Percentiles rank a stretch among this genome's conserved stretches.
These are phyloP conservation scores for Ptilodon capucinus DNA, from an alignment of 2,888 invertebrate species.

Conservation along the genomic window DNA sequence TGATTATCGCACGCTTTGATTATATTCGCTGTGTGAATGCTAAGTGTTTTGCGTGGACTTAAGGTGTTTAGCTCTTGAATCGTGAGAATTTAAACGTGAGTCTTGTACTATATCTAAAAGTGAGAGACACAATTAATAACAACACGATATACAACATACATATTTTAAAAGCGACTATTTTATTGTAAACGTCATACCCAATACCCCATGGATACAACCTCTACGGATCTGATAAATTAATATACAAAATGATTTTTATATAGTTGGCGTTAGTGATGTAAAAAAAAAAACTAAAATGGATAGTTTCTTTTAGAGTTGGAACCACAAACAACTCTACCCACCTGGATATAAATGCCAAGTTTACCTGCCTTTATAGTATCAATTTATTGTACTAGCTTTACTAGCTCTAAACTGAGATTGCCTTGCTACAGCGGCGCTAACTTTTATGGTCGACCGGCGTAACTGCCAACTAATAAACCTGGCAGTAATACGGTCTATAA, in stretches of 20 bases:
- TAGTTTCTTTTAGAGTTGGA: neutral
- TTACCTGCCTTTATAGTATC: constrained; percentile 22
- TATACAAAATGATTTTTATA: too few relatives aligned
- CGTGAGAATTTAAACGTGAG: too few relatives aligned
- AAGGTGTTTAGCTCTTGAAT: neutral
- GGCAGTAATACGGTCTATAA: constrained; percentile 17
- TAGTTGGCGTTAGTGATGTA: too few relatives aligned
- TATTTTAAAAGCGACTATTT: too few relatives aligned
- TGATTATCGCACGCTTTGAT: constrained; percentile 29
- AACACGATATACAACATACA: too few relatives aligned
- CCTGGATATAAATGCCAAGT: neutral
- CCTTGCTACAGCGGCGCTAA: constrained; percentile 15
- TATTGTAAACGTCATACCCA: too few relatives aligned
- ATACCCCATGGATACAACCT: too few relatives aligned
- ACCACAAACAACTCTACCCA: neutral
- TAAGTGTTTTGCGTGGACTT: neutral
- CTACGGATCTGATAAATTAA: too few relatives aligned
- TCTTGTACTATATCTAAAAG: too few relatives aligned
- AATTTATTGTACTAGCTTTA: constrained; percentile 36
- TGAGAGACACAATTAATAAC: too few relatives aligned
- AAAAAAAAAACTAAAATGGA: too few relatives aligned
- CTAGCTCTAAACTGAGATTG: constrained; percentile 41
- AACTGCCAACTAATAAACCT: constrained; percentile 26
- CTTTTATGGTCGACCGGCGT: constrained; percentile 38
- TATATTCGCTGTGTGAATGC: neutral